Evolutionary conservation across 2,888 invertebrate genomes (phyloP).

Genomic region (Rhagonycha lutea): DNA sequence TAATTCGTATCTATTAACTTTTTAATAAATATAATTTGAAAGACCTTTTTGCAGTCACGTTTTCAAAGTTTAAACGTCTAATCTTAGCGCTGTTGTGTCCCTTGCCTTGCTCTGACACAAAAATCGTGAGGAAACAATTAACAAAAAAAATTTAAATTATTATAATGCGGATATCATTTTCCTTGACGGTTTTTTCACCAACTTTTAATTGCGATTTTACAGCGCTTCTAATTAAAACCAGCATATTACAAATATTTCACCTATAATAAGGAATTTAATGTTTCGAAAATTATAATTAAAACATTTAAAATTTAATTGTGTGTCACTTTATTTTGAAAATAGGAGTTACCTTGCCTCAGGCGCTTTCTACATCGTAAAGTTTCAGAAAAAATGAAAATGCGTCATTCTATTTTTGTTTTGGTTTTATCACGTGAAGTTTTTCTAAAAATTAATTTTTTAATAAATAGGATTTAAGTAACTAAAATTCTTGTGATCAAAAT

Average conservation of each 20-base stretch:
- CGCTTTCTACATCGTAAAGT: not conserved
- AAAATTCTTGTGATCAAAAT: not conserved
- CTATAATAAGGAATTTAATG: not conserved
- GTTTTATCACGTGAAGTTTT: not conserved
- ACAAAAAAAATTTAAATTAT: not conserved
- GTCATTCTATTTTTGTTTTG: not conserved
- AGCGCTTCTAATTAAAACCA: not conserved
- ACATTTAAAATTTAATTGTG: not conserved
- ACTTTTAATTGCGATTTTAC: not conserved
- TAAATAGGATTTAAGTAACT: too few relatives aligned
- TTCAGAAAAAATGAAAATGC: not conserved
- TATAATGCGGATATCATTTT: not conserved
- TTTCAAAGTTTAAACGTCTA: not conserved
- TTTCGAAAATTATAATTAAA: not conserved
- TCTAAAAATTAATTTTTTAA: not conserved
- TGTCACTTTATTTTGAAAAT: not conserved
- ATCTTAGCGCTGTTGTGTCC: not conserved
- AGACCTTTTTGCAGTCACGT: not conserved
- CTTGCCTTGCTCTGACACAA: not conserved
- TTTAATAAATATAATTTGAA: not conserved
- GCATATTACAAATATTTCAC: not conserved
- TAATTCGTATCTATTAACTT: not conserved
- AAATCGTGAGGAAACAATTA: slow-evolving; percentile 1
- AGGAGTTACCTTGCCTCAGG: not conserved
- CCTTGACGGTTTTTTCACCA: not conserved